Evolutionary conservation across 2,797 vertebrate species (phyloP), one percentile per base, ranked within the genome.

Genomic region (Emys orbicularis): DNA sequence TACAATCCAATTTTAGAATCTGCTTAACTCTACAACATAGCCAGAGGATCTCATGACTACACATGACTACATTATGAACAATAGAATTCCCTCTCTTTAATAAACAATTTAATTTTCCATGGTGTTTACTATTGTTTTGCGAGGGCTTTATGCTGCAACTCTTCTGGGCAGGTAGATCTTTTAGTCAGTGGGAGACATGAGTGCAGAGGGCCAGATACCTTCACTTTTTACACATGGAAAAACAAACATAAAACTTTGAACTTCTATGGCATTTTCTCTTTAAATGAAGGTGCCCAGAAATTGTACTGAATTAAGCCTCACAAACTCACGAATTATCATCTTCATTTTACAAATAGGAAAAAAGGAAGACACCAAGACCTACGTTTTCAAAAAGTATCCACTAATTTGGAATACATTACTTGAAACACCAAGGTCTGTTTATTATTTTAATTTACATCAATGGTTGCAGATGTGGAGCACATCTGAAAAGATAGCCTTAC

Each of bases 1-100:
- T 81, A 94, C 52, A 88, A 95, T 87, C 81, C 97, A 95, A 97
- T 97, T 97, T 96, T 96, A 96, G 96, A 82, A 44, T 89, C 34
- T 76, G 77, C 13, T 3, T 89, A 91, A 93, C 72, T 95, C 92
- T 93, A 86, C 95, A 89, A 84, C 95, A 91, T 57, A 92, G 86
- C 90, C 91, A 95, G 85, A 83, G 77, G 86, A 92, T 19, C 19
- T 19, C 29, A 47, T 65, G 92, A 84, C 79, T 74, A 90, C 93
- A 85, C 79, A 77, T 1, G 0, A 19, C 72, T 91, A 7, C n/a
- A 90, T 83, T 41, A 90, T 68, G 86, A 83, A 76, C 57, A 94
- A 91, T 0, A 57, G 8, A 2, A 59, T 90, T 92, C 86, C 88
- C 83, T 18, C 76, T 80, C 88, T 25, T 3, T 52, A 91, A 95